Evolutionary conservation across 2,797 vertebrate species (phyloP).

Genomic region (Acanthurus tractus): DNA sequence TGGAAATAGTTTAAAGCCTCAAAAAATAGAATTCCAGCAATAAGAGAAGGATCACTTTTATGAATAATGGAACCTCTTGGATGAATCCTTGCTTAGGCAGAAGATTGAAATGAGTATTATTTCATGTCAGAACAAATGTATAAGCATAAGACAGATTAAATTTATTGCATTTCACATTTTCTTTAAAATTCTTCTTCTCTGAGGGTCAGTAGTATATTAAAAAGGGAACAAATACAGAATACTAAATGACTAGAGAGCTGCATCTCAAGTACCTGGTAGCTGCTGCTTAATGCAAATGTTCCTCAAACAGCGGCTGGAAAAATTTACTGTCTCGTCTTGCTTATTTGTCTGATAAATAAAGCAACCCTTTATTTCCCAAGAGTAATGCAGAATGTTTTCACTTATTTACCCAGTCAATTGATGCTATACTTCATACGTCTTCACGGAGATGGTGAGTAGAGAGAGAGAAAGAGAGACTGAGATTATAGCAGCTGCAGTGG

Average conservation of each 20-base stretch:
- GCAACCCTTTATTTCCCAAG: conserved; percentile 68
- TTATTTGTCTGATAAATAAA: conserved; percentile 77
- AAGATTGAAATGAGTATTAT: conserved; percentile 40
- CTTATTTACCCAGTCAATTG: conserved; percentile 72
- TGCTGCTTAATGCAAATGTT: conserved; percentile 61
- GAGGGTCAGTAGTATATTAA: conserved; percentile 46
- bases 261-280: conserved; percentile 21
- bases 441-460: conserved; percentile 35
- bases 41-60: conserved; percentile 47
- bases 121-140: conserved; percentile 42
- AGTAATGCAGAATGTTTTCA: conserved; percentile 55
- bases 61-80: conserved; percentile 64
- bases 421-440: conserved; percentile 56
- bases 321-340: conserved; percentile 61
- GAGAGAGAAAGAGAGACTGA: conserved; percentile 33
- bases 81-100: conserved; percentile 36
- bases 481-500: conserved; percentile 19
- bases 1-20: conserved; percentile 63
- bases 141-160: conserved; percentile 33
- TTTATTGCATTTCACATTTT: conserved; percentile 33
- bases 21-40: conserved; percentile 66
- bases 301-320: conserved; percentile 27
- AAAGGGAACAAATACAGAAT: conserved; percentile 40
- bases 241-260: conserved; percentile 37
- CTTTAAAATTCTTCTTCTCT: conserved; percentile 7